Percentiles rank a stretch among this genome's conserved stretches.
Conservation (phyloP, 1,140 invertebrate genomes). For the Monomorium pharaonis region DNA sequence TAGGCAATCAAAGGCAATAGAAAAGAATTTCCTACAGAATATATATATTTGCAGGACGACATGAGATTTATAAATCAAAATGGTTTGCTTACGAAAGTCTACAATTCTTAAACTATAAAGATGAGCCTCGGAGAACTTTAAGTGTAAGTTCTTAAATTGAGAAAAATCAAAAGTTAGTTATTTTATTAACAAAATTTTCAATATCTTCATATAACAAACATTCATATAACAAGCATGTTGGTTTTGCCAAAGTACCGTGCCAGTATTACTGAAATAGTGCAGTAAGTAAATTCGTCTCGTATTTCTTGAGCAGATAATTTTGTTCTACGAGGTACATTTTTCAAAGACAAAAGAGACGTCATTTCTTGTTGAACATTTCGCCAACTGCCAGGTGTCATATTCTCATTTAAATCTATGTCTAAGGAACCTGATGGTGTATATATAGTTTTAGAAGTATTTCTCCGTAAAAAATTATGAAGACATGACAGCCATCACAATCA, state of each 20-base stretch:
- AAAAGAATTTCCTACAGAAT: neutral
- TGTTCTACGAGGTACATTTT: neutral
- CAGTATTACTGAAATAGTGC: neutral
- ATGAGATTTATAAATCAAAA: slow-evolving; percentile 2
- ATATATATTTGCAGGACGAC: neutral
- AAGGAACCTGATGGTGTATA: neutral
- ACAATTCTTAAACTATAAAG: neutral
- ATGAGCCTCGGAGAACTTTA: neutral
- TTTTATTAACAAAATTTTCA: neutral
- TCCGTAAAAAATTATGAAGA: neutral
- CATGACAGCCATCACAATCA: neutral
- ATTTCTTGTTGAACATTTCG: neutral
- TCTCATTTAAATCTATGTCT: neutral
- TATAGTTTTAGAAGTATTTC: neutral
- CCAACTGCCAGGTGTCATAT: neutral
- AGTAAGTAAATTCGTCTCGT: neutral
- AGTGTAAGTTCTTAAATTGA: neutral
- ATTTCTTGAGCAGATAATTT: neutral
- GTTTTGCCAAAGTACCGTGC: neutral
- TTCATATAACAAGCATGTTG: neutral
- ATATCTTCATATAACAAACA: neutral
- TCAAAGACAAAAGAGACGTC: neutral
- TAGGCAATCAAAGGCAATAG: neutral
- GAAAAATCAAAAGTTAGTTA: neutral
- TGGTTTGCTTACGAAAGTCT: neutral